These are phyloP conservation scores for Anastatus disparis DNA, from an alignment of 1,140 invertebrate genomes.

Conservation along the genomic window DNA sequence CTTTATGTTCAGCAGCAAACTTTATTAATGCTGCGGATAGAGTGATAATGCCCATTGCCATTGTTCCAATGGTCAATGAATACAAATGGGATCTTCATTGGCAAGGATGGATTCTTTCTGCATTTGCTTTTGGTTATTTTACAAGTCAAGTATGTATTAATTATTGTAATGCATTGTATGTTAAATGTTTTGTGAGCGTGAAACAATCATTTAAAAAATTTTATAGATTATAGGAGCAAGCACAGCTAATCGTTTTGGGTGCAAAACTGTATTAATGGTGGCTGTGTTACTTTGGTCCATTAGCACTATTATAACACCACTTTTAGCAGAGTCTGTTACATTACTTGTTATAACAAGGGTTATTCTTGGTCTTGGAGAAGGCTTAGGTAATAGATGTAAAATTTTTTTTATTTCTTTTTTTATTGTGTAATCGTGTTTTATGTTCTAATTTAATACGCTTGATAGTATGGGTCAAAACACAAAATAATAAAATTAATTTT, in stretches of 20 bases:
- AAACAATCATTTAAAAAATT: neutral
- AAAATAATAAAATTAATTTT: too few species aligned
- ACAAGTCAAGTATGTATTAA: slow-evolving; percentile 74
- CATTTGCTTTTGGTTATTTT: slow-evolving; percentile 84
- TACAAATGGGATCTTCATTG: slow-evolving; percentile 79
- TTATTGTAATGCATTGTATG: neutral
- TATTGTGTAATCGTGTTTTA: neutral
- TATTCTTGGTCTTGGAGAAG: slow-evolving; percentile 80
- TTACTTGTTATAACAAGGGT: slow-evolving; percentile 75
- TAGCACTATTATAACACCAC: slow-evolving; percentile 78
- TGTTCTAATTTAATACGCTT: too few species aligned
- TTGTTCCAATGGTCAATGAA: slow-evolving; percentile 80
- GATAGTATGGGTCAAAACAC: too few species aligned
- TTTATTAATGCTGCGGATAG: slow-evolving; percentile 85
- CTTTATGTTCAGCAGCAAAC: slow-evolving; percentile 79
- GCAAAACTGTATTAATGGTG: slow-evolving; percentile 76
- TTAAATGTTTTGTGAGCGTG: too few species aligned
- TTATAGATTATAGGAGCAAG: slow-evolving; percentile 75
- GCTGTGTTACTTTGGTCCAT: slow-evolving; percentile 83
- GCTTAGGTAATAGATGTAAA: slow-evolving; percentile 77
- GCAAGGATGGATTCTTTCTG: slow-evolving; percentile 83
- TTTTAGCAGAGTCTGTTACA: slow-evolving; percentile 74
- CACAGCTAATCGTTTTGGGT: slow-evolving; percentile 78
- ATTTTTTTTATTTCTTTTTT: slow-evolving; percentile 22
- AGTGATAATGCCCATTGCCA: slow-evolving; percentile 85